Evolutionary conservation across 2,888 invertebrate species (phyloP).

Genomic region (Lithophane socia): DNA sequence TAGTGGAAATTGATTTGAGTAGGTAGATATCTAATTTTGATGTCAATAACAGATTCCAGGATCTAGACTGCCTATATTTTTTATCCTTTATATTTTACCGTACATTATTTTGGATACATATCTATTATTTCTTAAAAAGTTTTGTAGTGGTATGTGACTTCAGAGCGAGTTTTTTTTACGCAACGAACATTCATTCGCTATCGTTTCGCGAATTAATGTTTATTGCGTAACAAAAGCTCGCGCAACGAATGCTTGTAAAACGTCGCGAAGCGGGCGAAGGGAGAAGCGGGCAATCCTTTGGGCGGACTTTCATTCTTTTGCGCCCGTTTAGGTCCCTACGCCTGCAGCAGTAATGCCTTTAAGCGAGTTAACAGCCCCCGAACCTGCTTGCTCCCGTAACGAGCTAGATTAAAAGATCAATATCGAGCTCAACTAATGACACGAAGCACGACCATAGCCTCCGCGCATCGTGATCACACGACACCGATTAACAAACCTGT

Average conservation of each 20-base stretch:
- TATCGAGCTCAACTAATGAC: slow-evolving; percentile 49
- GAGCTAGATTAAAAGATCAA: slow-evolving; percentile 57
- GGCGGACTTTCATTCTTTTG: neutral
- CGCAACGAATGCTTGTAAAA: neutral
- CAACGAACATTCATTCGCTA: neutral
- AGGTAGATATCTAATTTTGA: neutral
- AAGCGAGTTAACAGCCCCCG: slow-evolving; percentile 22
- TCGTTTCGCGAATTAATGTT: neutral
- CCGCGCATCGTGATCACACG: neutral
- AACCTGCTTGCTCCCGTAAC: slow-evolving; percentile 38
- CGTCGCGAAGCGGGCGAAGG: no score
- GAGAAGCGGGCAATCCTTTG: neutral
- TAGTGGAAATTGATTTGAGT: slow-evolving; percentile 41
- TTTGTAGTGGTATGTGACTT: neutral
- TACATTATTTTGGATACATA: neutral
- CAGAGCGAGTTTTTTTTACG: neutral
- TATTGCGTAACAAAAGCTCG: neutral
- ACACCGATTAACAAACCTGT: slow-evolving; percentile 12
- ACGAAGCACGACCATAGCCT: slow-evolving; percentile 30
- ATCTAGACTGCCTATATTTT: neutral
- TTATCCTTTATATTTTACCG: neutral
- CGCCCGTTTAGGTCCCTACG: neutral
- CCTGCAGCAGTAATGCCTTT: slow-evolving; percentile 10
- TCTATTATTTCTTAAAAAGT: no score
- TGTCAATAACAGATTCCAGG: neutral